phyloP scores from a whole-genome alignment of 2,888 invertebrate species.

The Mythimna vitellina region DNA sequence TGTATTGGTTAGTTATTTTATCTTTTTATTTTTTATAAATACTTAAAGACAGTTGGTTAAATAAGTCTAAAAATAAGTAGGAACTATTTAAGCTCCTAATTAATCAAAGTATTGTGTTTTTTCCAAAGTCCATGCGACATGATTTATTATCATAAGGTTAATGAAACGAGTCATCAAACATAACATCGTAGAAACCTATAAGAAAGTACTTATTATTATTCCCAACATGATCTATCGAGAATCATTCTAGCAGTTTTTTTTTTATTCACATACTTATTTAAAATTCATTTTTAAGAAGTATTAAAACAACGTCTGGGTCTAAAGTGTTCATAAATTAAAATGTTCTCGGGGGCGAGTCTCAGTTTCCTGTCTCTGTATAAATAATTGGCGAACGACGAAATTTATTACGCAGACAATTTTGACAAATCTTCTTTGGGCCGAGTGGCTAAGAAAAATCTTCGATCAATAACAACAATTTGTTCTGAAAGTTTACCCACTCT shows the following conservation, averaged over 20 bases:
- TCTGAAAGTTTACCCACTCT: slow-evolving; percentile 13
- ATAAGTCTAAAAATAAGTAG: neutral
- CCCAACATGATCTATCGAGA: slow-evolving; percentile 16
- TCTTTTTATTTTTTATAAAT: neutral
- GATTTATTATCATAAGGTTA: neutral
- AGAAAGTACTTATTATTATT: neutral
- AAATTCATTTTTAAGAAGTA: slow-evolving; percentile 66
- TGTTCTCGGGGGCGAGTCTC: slow-evolving; percentile 79
- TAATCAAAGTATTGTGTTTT: neutral
- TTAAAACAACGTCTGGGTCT: slow-evolving; percentile 73
- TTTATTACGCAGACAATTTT: slow-evolving; percentile 85
- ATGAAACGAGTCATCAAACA: neutral
- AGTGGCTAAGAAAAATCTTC: slow-evolving; percentile 68
- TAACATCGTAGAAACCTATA: neutral
- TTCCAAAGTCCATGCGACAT: neutral
- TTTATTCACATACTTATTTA: slow-evolving; percentile 58
- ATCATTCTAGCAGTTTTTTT: slow-evolving; percentile 46
- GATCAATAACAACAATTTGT: slow-evolving; percentile 50
- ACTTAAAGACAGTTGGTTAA: neutral
- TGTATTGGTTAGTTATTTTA: neutral
- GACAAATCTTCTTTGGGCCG: slow-evolving; percentile 75
- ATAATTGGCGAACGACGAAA: slow-evolving; percentile 84
- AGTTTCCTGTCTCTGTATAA: slow-evolving; percentile 83
- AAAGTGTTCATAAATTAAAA: slow-evolving; percentile 86
- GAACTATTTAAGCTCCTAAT: neutral